Evolutionary conservation across 2,797 vertebrate species (phyloP), one percentile per base, ranked within the genome.

Genomic region (Brachyrhaphis roseni): DNA sequence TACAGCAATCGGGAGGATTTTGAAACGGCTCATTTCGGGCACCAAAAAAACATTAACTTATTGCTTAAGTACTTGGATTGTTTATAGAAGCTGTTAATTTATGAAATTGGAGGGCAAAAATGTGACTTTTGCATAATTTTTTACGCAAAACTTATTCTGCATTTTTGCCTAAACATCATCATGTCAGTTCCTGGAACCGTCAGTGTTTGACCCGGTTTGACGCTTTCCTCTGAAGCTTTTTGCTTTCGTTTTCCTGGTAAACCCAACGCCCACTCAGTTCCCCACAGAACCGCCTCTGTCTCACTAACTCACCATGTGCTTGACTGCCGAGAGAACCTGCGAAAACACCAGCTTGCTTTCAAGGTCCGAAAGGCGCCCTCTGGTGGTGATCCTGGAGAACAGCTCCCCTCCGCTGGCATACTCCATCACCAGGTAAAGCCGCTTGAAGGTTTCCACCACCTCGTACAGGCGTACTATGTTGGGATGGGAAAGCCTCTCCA

Each of bases 401-500:
- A 96, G 93, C 84, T 96, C 95, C 73, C 95, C 95, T 78, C 94
- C 90, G 0, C 89, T 85, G 47, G 95, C 95, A 0, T 95, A 96
- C 91, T 96, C 95, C 95, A 95, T 95, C 77, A 96, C 94, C 81
- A 96, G 90, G 84, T 96, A 91, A 71, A 96, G 86, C 39, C 89
- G 76, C 77, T 92, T 91, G 68, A 91, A 82, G 0, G 95, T 95
- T 84, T 96, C 96, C 88, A 95, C 82, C 84, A 96, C 95, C 87
- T 96, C 96, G 11, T 95, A 96, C 78, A 96, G 88, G 10, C 92
- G 91, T 76, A 96, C 93, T 1, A 96, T 91, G 84, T 96, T 95
- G 20, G 96, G 95, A 76, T 96, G 95, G 26, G 92, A 81, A 76
- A 96, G 90, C 81, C 89, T 94, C 89, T 95, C 94, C 96, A 96